Evolutionary conservation across 2,888 invertebrate species (phyloP), one percentile per base, ranked within the genome.

Genomic region (Stenotaenia linearis): DNA sequence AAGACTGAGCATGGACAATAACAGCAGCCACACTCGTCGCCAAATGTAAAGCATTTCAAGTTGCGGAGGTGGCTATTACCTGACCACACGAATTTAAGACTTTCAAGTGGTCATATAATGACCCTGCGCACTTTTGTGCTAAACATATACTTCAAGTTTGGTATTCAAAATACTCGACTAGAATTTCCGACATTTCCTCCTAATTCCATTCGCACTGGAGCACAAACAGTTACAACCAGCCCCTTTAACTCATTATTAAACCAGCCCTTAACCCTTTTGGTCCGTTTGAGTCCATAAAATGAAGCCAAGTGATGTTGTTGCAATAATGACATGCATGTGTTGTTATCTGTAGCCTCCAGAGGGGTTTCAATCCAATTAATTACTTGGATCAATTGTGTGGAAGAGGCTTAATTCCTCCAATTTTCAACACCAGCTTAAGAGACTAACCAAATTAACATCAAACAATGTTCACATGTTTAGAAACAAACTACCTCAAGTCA

Each of bases 221-320:
- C 25, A 28, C 69, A 25, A n/a, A 69, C 28, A 69, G 69, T 69
- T 28, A n/a, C n/a, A n/a, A n/a, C 12, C 69, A 69, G n/a, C 69
- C 69, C 69, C 69, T 69, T 69, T 69, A 69, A 69, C 69, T 69
- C 69, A 69, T 69, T 28, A 69, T 69, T 69, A 69, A 69, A 69
- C 69, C 69, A 69, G 69, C 69, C 69, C 69, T 69, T 69, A 69
- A 69, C 69, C 69, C 69, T 69, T 69, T 69, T 69, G 69, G 69
- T 69, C 69, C 69, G 69, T 69, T 69, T 69, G 69, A 69, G 69
- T 69, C 69, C 69, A 69, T 69, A 69, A 69, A 69, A 69, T 69
- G 69, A 69, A 69, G 69, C 69, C 69, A 69, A 69, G 69, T 69
- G 69, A 69, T 69, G 69, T 69, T 69, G 69, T 69, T 69, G 69